A percentile compares a stretch with the other conserved stretches of the same genome.
phyloP scores from a whole-genome alignment of 2,797 vertebrate species.

The Pempheris klunzingeri region DNA sequence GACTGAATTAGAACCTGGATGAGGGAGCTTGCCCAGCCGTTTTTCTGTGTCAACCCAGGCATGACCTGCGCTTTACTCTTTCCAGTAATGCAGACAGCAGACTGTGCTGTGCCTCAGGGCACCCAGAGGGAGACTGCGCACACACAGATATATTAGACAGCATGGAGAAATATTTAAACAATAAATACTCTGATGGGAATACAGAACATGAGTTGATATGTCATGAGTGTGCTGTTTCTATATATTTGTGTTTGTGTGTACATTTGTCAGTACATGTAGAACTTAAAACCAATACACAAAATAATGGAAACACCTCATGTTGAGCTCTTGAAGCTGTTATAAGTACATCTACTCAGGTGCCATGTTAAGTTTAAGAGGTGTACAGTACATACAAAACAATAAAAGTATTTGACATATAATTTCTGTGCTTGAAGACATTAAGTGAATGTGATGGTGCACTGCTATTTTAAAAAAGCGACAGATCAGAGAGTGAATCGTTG shows the following conservation, averaged over 20 bases:
- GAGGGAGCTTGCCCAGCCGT: constrained; percentile 51
- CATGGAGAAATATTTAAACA: constrained; percentile 40
- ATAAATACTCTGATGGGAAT: constrained; percentile 19
- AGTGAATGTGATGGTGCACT: background rate
- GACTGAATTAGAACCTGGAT: constrained; percentile 70
- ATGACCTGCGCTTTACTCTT: constrained; percentile 71
- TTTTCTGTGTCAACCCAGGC: constrained; percentile 75
- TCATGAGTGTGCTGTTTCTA: background rate
- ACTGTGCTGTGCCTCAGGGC: constrained; percentile 65
- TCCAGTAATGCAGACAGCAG: constrained; percentile 74
- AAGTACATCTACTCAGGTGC: background rate
- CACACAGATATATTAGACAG: constrained; percentile 21
- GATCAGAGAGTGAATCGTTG: background rate
- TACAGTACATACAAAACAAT: background rate
- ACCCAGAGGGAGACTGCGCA: constrained; percentile 32
- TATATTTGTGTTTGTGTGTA: background rate
- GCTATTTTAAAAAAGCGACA: background rate
- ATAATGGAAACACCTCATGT: background rate
- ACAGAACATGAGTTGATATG: background rate
- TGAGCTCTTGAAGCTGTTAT: background rate
- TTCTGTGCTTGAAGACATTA: background rate
- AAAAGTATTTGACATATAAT: background rate
- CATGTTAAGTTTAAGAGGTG: background rate
- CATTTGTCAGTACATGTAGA: background rate
- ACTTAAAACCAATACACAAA: background rate